These are phyloP conservation scores for Tautogolabrus adspersus DNA, from an alignment of 2,113 vertebrate genomes.

Conservation along the genomic window DNA sequence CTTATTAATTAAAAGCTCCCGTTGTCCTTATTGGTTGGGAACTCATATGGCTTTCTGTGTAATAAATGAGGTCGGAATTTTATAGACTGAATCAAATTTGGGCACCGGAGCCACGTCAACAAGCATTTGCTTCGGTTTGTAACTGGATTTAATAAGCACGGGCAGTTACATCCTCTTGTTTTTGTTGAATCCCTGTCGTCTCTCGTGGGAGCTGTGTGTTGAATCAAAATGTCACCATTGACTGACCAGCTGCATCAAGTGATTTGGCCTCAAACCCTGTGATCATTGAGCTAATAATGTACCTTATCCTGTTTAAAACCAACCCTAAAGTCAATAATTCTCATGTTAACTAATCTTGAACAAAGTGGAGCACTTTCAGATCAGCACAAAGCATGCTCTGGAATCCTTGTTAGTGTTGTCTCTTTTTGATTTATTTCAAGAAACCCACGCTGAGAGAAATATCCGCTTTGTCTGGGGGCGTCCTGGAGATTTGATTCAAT, in stretches of 20 bases:
- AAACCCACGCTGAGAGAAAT: constrained; percentile 11
- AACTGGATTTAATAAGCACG: constrained; percentile 41
- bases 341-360: neutral
- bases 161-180: constrained; percentile 1
- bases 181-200: constrained; percentile 28
- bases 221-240: constrained; percentile 51
- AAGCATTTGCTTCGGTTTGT: constrained; percentile 28
- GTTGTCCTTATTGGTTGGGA: neutral
- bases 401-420: neutral
- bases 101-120: neutral
- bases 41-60: neutral
- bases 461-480: neutral
- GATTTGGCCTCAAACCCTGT: constrained; percentile 22
- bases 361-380: neutral
- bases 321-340: neutral
- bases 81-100: constrained; percentile 17
- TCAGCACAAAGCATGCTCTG: neutral
- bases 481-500: constrained; percentile 18
- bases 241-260: constrained; percentile 35
- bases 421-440: neutral
- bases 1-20: no score
- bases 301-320: neutral
- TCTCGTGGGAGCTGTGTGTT: constrained; percentile 38
- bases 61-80: constrained; percentile 22
- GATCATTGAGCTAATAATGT: constrained; percentile 11